Evolutionary conservation across 2,797 vertebrate species (phyloP).

Genomic region (Botia kubotai): DNA sequence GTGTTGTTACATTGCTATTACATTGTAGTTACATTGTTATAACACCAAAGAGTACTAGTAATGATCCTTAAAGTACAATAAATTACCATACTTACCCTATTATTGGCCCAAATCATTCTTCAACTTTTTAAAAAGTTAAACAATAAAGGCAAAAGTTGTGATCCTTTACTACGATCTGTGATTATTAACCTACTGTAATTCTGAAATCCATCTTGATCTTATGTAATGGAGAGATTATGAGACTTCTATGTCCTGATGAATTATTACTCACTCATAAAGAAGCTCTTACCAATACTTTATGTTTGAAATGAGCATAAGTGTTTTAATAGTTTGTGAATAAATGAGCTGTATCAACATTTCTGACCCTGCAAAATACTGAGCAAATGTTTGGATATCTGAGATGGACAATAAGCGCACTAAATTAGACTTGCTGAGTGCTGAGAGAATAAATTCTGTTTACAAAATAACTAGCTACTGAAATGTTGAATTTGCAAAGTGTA

Average conservation of each 20-base stretch:
- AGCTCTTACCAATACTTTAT: slow-evolving; percentile 24
- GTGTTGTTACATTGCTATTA: slow-evolving; percentile 36
- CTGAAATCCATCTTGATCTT: slow-evolving; percentile 25
- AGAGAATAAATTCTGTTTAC: slow-evolving; percentile 35
- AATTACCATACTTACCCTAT: background rate
- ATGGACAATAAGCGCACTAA: background rate
- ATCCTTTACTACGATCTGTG: background rate
- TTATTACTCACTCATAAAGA: slow-evolving; percentile 27
- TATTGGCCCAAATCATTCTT: background rate
- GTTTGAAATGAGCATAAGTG: slow-evolving; percentile 2
- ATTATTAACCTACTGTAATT: background rate
- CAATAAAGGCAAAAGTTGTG: background rate
- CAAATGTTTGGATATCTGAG: slow-evolving; percentile 40
- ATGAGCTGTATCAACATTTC: slow-evolving; percentile 31
- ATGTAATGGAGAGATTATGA: slow-evolving; percentile 25
- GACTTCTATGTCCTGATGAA: slow-evolving; percentile 4
- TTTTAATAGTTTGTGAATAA: slow-evolving; percentile 19
- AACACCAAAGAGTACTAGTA: background rate
- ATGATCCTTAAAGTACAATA: background rate
- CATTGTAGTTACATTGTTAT: slow-evolving; percentile 3
- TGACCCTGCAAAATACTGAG: slow-evolving; percentile 25
- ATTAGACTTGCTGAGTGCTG: slow-evolving; percentile 30
- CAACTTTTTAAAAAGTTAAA: background rate
- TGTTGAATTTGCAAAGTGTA: slow-evolving; percentile 3
- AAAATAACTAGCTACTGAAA: background rate